Percentiles rank a stretch among this genome's conserved stretches.
These are phyloP conservation scores for Microhierax caerulescens DNA, from an alignment of 2,797 vertebrate genomes.

Conservation along the genomic window DNA sequence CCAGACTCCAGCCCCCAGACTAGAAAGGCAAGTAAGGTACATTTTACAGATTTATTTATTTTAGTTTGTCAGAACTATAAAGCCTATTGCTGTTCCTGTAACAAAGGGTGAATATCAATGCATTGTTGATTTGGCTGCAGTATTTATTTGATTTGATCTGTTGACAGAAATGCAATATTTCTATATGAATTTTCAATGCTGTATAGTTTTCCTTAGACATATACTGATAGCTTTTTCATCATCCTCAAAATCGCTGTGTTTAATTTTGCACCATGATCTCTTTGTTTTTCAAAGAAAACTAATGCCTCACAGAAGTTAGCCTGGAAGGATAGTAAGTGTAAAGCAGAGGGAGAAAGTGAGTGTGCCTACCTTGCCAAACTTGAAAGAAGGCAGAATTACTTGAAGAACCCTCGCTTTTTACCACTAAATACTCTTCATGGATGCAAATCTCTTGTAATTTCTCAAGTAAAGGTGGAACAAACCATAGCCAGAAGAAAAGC, in stretches of 20 bases:
- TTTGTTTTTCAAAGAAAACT: constrained; percentile 60
- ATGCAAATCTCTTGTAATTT: constrained; percentile 80
- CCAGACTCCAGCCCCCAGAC: background rate
- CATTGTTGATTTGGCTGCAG: background rate
- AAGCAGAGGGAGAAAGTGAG: constrained; percentile 59
- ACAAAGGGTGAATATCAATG: background rate
- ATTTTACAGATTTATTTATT: background rate
- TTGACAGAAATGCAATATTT: background rate
- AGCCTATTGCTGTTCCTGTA: background rate
- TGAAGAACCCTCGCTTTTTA: constrained; percentile 90
- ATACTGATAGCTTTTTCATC: background rate
- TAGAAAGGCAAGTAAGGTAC: constrained; percentile 71
- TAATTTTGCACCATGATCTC: background rate
- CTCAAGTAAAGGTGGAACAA: constrained; percentile 58
- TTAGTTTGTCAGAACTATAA: background rate
- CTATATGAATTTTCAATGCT: background rate
- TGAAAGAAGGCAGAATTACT: constrained; percentile 75
- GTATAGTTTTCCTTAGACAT: background rate
- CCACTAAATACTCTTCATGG: constrained; percentile 75
- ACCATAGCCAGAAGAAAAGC: background rate
- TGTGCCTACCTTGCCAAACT: constrained; percentile 67
- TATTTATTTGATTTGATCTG: background rate
- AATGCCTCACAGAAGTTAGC: constrained; percentile 35
- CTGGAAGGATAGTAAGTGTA: constrained; percentile 62
- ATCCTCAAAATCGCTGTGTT: background rate